Percentiles rank a stretch among this genome's conserved stretches.
These are phyloP conservation scores for Helicolenus hilgendorfi DNA, from an alignment of 2,797 vertebrate genomes.

Conservation along the genomic window DNA sequence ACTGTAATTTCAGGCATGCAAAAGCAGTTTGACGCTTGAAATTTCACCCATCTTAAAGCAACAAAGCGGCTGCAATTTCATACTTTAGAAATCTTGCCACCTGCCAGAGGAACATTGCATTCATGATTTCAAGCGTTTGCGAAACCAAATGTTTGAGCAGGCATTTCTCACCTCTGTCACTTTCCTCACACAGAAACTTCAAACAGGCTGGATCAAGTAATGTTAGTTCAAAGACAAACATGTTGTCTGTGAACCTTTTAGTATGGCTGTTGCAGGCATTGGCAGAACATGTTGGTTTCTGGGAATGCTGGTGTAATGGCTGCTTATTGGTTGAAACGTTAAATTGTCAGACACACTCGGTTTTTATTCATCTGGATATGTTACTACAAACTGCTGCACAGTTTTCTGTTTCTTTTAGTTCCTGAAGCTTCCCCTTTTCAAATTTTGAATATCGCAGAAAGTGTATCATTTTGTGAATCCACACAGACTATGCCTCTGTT, in stretches of 20 bases:
- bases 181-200: not conserved
- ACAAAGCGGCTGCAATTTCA: slow-evolving; percentile 45
- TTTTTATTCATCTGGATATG: not conserved
- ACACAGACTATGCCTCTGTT: not conserved
- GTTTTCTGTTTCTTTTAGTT: not conserved
- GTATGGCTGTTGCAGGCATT: not conserved
- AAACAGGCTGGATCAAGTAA: slow-evolving; percentile 9
- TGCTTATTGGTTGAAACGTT: not conserved
- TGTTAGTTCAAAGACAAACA: not conserved
- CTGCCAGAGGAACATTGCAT: not conserved
- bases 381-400: not conserved
- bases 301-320: not conserved
- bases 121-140: slow-evolving; percentile 27
- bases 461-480: not conserved
- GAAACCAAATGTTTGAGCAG: not conserved
- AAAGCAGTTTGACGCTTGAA: not conserved
- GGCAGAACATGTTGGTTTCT: not conserved
- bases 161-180: slow-evolving; percentile 1
- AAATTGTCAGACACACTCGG: not conserved
- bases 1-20: slow-evolving; percentile 13
- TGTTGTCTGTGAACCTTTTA: not conserved
- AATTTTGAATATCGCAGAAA: not conserved
- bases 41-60: slow-evolving; percentile 1
- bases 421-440: not conserved
- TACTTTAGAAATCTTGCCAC: slow-evolving; percentile 25